These are phyloP conservation scores for Carabus problematicus DNA, from an alignment of 2,888 invertebrate genomes.

Conservation along the genomic window DNA sequence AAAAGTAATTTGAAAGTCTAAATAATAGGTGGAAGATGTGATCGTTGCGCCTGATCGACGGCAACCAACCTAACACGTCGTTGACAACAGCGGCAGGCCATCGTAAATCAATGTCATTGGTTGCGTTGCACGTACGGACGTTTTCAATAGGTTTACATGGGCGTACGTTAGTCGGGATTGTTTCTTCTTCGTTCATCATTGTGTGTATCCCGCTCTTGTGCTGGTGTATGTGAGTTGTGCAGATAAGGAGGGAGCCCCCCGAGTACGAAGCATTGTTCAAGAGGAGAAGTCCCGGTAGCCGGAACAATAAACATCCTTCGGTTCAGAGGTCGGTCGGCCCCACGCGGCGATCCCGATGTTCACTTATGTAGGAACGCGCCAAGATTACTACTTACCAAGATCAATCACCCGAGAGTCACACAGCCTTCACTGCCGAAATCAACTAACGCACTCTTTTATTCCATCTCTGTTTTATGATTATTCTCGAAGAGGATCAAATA, in stretches of 20 bases:
- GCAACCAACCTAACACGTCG: slow-evolving; percentile 30
- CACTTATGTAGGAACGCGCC: slow-evolving; percentile 18
- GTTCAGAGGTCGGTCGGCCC: slow-evolving; percentile 25
- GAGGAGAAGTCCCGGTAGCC: slow-evolving; percentile 1
- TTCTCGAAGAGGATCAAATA: too few relatives aligned
- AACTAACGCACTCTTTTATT: too few relatives aligned
- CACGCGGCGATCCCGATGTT: slow-evolving; percentile 21
- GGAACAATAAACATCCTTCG: slow-evolving; percentile 3
- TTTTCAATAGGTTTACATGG: too few relatives aligned
- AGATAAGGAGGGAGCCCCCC: neutral
- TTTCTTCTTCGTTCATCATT: too few relatives aligned
- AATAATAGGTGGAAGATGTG: neutral
- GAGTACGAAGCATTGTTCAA: slow-evolving; percentile 4
- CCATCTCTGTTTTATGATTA: too few relatives aligned
- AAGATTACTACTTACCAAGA: slow-evolving; percentile 11
- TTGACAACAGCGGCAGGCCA: slow-evolving; percentile 20
- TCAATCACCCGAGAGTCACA: slow-evolving; percentile 25
- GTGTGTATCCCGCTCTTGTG: too few relatives aligned
- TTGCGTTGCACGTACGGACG: too few relatives aligned
- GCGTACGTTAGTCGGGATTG: too few relatives aligned
- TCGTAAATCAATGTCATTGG: slow-evolving; percentile 24
- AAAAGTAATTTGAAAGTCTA: neutral
- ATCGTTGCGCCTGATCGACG: slow-evolving; percentile 14
- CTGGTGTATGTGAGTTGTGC: too few relatives aligned
- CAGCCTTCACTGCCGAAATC: slow-evolving; percentile 8